phyloP scores from a whole-genome alignment of 1,140 invertebrate species.

The Diorhabda carinulata region DNA sequence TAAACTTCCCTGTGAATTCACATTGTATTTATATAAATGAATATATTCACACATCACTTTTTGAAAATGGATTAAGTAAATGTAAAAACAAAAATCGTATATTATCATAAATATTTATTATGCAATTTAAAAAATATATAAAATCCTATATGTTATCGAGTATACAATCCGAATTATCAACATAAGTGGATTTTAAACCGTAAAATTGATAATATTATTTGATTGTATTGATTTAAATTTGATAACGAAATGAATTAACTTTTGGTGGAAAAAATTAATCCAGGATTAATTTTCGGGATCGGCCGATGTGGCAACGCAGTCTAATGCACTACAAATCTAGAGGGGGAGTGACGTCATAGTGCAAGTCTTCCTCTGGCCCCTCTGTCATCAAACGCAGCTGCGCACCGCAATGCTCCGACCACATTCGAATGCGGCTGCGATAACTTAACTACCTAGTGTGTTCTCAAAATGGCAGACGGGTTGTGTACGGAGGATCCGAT shows the following conservation, averaged over 20 bases:
- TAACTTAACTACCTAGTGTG: neutral
- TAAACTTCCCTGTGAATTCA: neutral
- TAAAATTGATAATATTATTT: no score
- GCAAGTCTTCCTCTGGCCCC: constrained; percentile 29
- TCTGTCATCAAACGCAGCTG: constrained; percentile 6
- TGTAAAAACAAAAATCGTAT: no score
- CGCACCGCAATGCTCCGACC: neutral
- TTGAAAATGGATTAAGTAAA: neutral
- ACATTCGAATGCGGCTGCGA: constrained; percentile 1
- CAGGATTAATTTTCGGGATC: neutral
- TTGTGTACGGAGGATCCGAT: constrained; percentile 44
- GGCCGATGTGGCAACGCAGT: constrained; percentile 26
- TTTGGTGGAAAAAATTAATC: neutral
- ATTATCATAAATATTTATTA: no score
- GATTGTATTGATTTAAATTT: no score
- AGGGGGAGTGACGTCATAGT: constrained; percentile 37
- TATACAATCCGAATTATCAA: no score
- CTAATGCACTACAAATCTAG: constrained; percentile 26
- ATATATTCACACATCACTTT: neutral
- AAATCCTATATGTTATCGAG: no score
- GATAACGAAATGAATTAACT: neutral
- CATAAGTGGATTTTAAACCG: no score
- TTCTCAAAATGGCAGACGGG: constrained; percentile 51
- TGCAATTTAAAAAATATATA: no score
- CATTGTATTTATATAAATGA: neutral